Percentiles rank a stretch among this genome's conserved stretches.
Evolutionary conservation across 1,140 invertebrate genomes (phyloP).

Genomic region (Daktulosphaira vitifoliae): DNA sequence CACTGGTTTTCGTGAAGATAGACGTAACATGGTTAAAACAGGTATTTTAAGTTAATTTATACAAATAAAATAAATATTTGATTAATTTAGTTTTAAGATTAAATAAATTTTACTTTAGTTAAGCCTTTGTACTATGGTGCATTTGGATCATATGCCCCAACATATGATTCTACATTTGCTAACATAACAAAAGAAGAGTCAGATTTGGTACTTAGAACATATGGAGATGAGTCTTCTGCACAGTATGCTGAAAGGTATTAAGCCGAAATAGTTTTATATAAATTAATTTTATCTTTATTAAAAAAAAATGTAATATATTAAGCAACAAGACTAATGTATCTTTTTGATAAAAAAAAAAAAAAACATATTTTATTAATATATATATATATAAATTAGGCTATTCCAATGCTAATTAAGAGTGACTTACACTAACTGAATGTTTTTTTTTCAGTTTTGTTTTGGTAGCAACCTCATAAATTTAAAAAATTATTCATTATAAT

Average conservation of each 20-base stretch:
- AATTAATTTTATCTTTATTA: no score
- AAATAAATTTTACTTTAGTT: constrained; percentile 47
- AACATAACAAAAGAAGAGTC: constrained; percentile 89
- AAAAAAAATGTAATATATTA: no score
- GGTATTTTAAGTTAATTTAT: constrained; percentile 41
- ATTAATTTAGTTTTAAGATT: constrained; percentile 14
- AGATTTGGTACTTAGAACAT: constrained; percentile 81
- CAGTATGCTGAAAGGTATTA: constrained; percentile 76
- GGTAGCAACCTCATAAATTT: no score
- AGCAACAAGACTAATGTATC: no score
- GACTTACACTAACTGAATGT: no score
- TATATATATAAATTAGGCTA: no score
- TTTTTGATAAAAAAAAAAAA: no score
- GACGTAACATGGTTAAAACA: constrained; percentile 75
- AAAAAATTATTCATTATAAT: no score
- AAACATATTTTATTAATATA: no score
- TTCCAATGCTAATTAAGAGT: no score
- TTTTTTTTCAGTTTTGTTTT: no score
- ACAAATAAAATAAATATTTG: not conserved
- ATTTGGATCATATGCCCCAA: constrained; percentile 89
- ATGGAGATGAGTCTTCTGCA: constrained; percentile 79
- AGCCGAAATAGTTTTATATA: no score
- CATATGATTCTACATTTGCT: constrained; percentile 90
- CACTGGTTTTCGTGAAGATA: constrained; percentile 73
- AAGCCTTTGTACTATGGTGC: constrained; percentile 89